Conservation (phyloP, 2,113 vertebrate species). For the Dipodomys spectabilis region DNA sequence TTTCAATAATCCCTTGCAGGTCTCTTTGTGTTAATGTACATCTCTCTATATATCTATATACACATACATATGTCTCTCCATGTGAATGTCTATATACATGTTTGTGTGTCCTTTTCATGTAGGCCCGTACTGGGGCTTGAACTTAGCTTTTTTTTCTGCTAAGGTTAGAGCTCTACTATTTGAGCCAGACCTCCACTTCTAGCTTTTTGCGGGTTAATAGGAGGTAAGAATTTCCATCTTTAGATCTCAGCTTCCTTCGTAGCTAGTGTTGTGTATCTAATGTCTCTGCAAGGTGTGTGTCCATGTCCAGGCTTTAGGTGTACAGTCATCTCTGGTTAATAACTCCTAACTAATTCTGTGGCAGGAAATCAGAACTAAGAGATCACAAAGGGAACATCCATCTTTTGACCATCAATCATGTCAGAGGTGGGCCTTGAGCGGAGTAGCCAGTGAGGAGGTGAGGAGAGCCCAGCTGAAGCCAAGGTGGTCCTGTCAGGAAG, state of each 20-base stretch:
- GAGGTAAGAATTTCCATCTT: too few relatives aligned
- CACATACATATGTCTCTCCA: not conserved
- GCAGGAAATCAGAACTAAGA: not conserved
- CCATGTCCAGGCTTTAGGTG: not conserved
- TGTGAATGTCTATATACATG: not conserved
- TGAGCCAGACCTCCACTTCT: too few relatives aligned
- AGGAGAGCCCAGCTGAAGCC: not conserved
- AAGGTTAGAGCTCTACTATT: too few relatives aligned
- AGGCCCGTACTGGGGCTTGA: too few relatives aligned
- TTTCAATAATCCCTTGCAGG: not conserved
- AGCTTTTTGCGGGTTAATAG: too few relatives aligned
- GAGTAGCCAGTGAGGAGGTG: not conserved
- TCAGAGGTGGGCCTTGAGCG: not conserved
- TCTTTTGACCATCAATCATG: not conserved
- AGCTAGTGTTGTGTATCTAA: not conserved
- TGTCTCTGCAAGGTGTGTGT: not conserved
- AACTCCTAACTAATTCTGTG: not conserved
- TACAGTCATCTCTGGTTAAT: not conserved
- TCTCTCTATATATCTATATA: not conserved
- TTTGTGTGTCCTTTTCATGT: not conserved
- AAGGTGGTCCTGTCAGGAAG: not conserved
- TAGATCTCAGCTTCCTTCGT: too few relatives aligned
- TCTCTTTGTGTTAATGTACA: not conserved
- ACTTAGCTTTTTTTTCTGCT: too few relatives aligned
- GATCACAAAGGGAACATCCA: not conserved